Conservation (phyloP, 2,113 vertebrate genomes). For the Syngnathus typhle region DNA sequence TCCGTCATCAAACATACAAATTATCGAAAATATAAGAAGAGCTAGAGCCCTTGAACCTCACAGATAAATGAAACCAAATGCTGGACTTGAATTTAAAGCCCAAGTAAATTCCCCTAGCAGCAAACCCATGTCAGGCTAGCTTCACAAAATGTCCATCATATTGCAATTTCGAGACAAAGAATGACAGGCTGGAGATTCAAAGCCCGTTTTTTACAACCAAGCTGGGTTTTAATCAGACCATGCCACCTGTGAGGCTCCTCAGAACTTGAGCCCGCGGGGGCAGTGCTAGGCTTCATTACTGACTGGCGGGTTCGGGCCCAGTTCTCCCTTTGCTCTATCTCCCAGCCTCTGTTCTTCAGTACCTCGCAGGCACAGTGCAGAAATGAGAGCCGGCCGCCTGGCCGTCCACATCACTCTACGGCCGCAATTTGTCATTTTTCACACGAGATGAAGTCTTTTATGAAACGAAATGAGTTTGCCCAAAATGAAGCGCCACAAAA, state of each 20-base stretch:
- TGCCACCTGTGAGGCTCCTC: slow-evolving; percentile 69
- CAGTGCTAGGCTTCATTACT: slow-evolving; percentile 68
- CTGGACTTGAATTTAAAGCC: slow-evolving; percentile 31
- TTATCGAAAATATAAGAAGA: not conserved
- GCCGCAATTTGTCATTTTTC: slow-evolving; percentile 76
- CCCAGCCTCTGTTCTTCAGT: slow-evolving; percentile 56
- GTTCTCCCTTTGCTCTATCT: slow-evolving; percentile 60
- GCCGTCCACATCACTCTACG: slow-evolving; percentile 65
- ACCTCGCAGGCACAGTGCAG: slow-evolving; percentile 61
- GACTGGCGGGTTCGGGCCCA: slow-evolving; percentile 59
- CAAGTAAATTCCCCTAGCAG: slow-evolving; percentile 35
- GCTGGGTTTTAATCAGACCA: slow-evolving; percentile 65
- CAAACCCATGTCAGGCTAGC: slow-evolving; percentile 31
- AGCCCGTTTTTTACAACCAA: slow-evolving; percentile 53
- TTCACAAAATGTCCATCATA: slow-evolving; percentile 50
- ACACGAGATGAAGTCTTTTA: slow-evolving; percentile 77
- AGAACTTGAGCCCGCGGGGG: slow-evolving; percentile 66
- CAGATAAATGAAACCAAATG: not conserved
- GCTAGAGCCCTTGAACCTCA: not conserved
- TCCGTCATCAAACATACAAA: not conserved
- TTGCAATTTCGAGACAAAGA: slow-evolving; percentile 61
- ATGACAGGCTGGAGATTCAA: slow-evolving; percentile 62
- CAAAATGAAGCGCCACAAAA: slow-evolving; percentile 77
- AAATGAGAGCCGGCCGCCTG: slow-evolving; percentile 59
- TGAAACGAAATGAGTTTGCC: slow-evolving; percentile 77